Percentiles rank a stretch among this genome's conserved stretches.
phyloP scores from a whole-genome alignment of 2,888 invertebrate genomes.

The Taphrorychus bicolor region DNA sequence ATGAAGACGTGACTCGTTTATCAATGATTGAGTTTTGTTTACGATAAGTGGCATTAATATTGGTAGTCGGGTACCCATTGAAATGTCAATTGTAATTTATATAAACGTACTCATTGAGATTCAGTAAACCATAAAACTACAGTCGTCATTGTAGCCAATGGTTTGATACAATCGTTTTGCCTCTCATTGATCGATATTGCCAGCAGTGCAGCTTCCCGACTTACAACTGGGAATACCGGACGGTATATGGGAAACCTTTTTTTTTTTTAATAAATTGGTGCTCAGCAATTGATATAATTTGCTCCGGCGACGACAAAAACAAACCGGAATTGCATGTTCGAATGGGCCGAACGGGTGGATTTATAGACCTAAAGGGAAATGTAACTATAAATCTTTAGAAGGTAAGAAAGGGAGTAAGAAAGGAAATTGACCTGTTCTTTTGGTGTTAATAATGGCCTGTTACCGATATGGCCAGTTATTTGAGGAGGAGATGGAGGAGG shows the following conservation, averaged over 20 bases:
- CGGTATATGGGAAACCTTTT: too few relatives aligned
- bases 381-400: slow-evolving; percentile 24
- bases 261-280: too few relatives aligned
- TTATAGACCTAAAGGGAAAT: slow-evolving; percentile 27
- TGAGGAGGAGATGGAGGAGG: too few relatives aligned
- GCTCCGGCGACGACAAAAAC: slow-evolving; percentile 2
- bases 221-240: too few relatives aligned
- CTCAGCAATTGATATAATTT: neutral
- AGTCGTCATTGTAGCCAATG: neutral
- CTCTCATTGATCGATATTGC: neutral
- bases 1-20: slow-evolving; percentile 1
- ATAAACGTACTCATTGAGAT: slow-evolving; percentile 7
- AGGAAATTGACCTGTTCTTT: slow-evolving; percentile 16
- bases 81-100: slow-evolving; percentile 19
- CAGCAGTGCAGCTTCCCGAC: neutral
- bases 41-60: slow-evolving; percentile 10
- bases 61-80: slow-evolving; percentile 6
- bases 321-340: slow-evolving; percentile 16
- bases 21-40: slow-evolving; percentile 4
- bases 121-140: slow-evolving; percentile 1
- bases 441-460: slow-evolving; percentile 9
- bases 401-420: slow-evolving; percentile 11
- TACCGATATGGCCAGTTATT: slow-evolving; percentile 5
- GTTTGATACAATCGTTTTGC: neutral
- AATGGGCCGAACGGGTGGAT: slow-evolving; percentile 10